Conservation (phyloP, 23 tunicate genomes). For the Trididemnum miniatum region DNA sequence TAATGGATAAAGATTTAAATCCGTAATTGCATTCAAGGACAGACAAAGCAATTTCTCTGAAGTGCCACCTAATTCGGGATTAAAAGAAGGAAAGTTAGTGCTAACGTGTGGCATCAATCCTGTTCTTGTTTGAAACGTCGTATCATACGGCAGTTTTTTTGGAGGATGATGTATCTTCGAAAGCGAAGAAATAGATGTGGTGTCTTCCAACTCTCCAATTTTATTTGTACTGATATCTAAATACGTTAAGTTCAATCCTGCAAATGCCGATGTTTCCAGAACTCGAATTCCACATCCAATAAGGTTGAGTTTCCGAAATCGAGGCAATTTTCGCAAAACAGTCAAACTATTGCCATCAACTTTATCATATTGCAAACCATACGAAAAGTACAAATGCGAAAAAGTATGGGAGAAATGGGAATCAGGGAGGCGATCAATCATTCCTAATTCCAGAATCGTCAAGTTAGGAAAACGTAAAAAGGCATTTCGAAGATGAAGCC, state of each 20-base stretch:
- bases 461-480: conserved; percentile 1
- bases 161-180: not conserved
- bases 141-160: not conserved
- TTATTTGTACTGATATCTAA: not conserved
- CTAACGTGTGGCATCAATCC: not conserved
- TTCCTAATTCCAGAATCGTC: not conserved
- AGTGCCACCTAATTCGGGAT: too few species aligned
- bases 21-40: not conserved
- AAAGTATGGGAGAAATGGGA: not conserved
- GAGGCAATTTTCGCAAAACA: conserved; percentile 6
- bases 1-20: not conserved
- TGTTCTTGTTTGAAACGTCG: too few species aligned
- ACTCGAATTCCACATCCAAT: not conserved
- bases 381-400: not conserved
- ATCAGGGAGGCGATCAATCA: not conserved
- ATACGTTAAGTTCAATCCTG: not conserved
- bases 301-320: not conserved
- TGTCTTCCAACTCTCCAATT: not conserved
- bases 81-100: not conserved
- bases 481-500: not conserved
- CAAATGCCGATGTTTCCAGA: not conserved
- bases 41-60: not conserved
- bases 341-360: not conserved
- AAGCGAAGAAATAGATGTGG: too few species aligned
- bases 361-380: not conserved